Base-by-base conservation (phyloP, 2,888 invertebrate species). In the Colletes collaris region DNA sequence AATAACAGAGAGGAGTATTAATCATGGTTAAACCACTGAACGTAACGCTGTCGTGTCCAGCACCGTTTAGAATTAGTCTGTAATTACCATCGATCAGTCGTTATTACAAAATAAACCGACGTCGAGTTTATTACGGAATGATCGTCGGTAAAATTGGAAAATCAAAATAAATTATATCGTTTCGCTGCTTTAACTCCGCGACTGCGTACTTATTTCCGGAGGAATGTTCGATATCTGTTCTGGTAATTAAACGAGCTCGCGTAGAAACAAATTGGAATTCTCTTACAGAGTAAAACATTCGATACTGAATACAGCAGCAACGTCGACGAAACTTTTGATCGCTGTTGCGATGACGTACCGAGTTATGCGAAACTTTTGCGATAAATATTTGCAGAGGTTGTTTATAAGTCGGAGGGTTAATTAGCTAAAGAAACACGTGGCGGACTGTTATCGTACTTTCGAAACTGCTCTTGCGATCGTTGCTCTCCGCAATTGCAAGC, bases 21-120 rank as follows among this genome's bases (percentile, higher is more conserved):
- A 82, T 84, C 82, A 84, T 40, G 62, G 67, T 84, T 84, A 84
- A 82, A 75, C 59, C 64, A 59, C 56, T 37, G 66, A 46, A 52
- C 44, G 63, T 40, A 69, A 60, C 53, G 35, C 65, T 70, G 66
- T 44, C 55, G 63, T 59, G 46, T 44, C 55, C 69, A 76, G 60
- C 52, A 27, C 3, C 59, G 72, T 55, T 79, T 35, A 60, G 53
- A 49, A 64, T 75, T 68, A 68, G 6, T 49, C 49, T 6, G 63
- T 49, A 63, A 60, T 77, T 55, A 69, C 67, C 16, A 37, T 65
- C 75, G 59, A 69, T 58, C 49, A 35, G 55, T 50, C 59, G 27
- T 52, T 50, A 64, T 49, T 27, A 2, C 37, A n/a, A n/a, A 52
- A 40, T n/a, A 19, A 37, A 65, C 11, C 49, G 10, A 27, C 10